These are phyloP conservation scores for Semaprochilodus insignis DNA, from an alignment of 2,797 vertebrate species.

Conservation along the genomic window DNA sequence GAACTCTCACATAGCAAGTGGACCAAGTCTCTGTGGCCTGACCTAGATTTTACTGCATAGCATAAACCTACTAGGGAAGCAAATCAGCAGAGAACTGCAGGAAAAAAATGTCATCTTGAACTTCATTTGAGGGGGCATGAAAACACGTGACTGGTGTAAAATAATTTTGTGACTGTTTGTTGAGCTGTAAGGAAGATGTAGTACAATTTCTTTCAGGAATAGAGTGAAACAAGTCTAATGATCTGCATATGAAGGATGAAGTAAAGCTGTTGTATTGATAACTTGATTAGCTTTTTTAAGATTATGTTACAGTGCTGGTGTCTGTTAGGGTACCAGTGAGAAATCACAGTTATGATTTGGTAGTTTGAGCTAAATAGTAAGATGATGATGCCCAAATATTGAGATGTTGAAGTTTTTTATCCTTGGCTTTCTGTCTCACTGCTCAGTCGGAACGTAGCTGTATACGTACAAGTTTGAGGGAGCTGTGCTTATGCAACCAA, in stretches of 20 bases:
- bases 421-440: not conserved
- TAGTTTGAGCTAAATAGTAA: not conserved
- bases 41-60: conserved; percentile 19
- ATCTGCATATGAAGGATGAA: not conserved
- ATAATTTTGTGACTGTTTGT: not conserved
- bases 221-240: not conserved
- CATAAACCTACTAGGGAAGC: conserved; percentile 12
- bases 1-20: not conserved
- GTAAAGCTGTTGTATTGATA: no score
- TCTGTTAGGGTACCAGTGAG: not conserved
- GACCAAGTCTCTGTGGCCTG: conserved; percentile 5
- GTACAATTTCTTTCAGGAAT: not conserved
- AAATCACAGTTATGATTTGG: not conserved
- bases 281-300: no score
- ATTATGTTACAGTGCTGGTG: not conserved
- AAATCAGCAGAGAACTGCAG: not conserved
- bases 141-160: not conserved
- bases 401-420: not conserved
- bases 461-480: not conserved
- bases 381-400: not conserved
- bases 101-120: conserved; percentile 11
- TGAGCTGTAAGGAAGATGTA: not conserved
- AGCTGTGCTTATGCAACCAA: conserved; percentile 39
- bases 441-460: not conserved
- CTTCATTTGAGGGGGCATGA: not conserved